Conservation (phyloP, 2,888 invertebrate species). For the Drosophila nigritarsus region DNA sequence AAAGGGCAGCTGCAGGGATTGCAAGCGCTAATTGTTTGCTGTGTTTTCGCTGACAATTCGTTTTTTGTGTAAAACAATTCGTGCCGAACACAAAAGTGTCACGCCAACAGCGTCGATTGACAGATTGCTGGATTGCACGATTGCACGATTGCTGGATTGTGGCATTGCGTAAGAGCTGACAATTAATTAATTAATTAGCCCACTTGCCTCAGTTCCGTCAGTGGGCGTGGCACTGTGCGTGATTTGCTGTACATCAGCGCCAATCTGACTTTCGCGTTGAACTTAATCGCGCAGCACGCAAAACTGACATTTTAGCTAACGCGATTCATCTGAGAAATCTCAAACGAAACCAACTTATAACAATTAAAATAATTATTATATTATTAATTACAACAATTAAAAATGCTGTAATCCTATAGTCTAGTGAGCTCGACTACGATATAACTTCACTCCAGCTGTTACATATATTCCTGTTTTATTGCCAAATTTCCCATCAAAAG, state of each 20-base stretch:
- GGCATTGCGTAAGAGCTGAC: conserved; percentile 40
- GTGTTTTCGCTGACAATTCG: conserved; percentile 71
- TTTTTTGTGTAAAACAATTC: conserved; percentile 42
- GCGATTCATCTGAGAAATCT: conserved; percentile 39
- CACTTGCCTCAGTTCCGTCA: neutral
- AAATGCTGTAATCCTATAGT: neutral
- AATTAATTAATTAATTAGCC: conserved; percentile 75
- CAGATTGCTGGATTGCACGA: conserved; percentile 16
- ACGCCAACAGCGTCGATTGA: conserved; percentile 46
- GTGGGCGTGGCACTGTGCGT: conserved; percentile 41
- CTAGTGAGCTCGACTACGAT: neutral
- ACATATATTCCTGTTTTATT: neutral
- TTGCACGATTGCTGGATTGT: neutral
- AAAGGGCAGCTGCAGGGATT: neutral
- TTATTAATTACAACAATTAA: neutral
- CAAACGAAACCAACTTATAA: neutral
- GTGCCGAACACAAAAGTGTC: conserved; percentile 51
- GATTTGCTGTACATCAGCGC: conserved; percentile 54
- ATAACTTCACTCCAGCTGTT: neutral
- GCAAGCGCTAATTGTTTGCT: conserved; percentile 66
- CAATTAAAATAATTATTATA: neutral
- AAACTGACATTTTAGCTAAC: conserved; percentile 66
- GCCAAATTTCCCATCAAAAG: neutral
- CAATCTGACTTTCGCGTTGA: conserved; percentile 9
- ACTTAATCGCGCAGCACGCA: conserved; percentile 45